Percentiles rank a stretch among this genome's conserved stretches.
These are phyloP conservation scores for Phrynocephalus guinanensis DNA, from an alignment of 2,797 vertebrate genomes.

Conservation along the genomic window DNA sequence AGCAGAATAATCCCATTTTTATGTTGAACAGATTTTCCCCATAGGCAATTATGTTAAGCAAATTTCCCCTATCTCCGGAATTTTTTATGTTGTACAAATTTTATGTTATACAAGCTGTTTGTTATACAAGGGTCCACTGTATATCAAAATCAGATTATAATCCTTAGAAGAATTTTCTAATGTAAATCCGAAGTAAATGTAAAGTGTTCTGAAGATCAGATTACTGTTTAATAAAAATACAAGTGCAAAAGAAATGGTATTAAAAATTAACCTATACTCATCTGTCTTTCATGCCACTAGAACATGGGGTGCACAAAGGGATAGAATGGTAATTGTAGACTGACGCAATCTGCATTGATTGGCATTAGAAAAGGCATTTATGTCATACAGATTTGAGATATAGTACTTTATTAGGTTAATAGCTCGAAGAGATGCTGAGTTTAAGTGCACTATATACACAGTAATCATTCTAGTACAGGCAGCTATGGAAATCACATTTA, in stretches of 20 bases:
- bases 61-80: no score
- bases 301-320: background rate
- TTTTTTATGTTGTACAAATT: no score
- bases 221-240: background rate
- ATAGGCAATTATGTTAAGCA: no score
- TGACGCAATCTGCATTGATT: constrained; percentile 1
- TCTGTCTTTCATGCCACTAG: background rate
- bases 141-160: background rate
- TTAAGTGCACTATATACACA: background rate
- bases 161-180: background rate
- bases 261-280: background rate
- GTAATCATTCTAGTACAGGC: background rate
- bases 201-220: background rate
- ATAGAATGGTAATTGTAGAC: background rate
- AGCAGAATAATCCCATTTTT: no score
- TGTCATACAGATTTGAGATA: background rate
- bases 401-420: background rate
- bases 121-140: no score
- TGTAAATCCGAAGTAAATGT: background rate
- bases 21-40: no score
- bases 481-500: background rate
- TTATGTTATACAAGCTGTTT: no score
- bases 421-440: background rate
- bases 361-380: background rate
- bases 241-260: background rate